Conservation (phyloP, 2,888 invertebrate genomes). For the Tetramorium bicarinatum region DNA sequence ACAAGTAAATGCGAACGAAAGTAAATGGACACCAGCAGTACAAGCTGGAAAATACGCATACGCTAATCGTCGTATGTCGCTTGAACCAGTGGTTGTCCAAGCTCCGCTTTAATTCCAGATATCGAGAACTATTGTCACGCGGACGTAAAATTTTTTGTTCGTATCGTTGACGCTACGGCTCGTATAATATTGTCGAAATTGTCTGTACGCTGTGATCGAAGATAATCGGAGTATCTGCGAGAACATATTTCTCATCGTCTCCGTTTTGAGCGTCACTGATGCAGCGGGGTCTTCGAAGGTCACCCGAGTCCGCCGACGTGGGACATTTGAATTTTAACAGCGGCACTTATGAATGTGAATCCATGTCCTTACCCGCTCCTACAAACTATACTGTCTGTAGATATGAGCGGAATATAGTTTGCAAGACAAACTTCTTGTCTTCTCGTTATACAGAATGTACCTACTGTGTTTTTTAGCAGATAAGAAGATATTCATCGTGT, state of each 20-base stretch:
- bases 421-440: slow-evolving; percentile 16
- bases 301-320: no score
- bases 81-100: slow-evolving; percentile 21
- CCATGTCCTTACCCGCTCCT: slow-evolving; percentile 16
- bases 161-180: background rate
- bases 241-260: background rate
- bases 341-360: slow-evolving; percentile 10
- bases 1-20: slow-evolving; percentile 27
- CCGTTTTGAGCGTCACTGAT: background rate
- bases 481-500: background rate
- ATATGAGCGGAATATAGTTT: slow-evolving; percentile 5
- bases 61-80: slow-evolving; percentile 25
- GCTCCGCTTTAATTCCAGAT: background rate
- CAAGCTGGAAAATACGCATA: slow-evolving; percentile 40
- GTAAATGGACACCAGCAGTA: slow-evolving; percentile 32
- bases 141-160: background rate
- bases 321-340: slow-evolving; percentile 52
- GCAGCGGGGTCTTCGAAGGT: background rate
- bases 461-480: background rate
- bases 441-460: background rate
- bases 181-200: background rate
- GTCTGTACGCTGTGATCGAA: background rate
- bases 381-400: slow-evolving; percentile 25
- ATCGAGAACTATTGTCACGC: background rate
- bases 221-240: background rate